Percentiles rank a stretch among this genome's conserved stretches.
Conservation (phyloP, 2,888 invertebrate genomes). For the Chirona hameri region DNA sequence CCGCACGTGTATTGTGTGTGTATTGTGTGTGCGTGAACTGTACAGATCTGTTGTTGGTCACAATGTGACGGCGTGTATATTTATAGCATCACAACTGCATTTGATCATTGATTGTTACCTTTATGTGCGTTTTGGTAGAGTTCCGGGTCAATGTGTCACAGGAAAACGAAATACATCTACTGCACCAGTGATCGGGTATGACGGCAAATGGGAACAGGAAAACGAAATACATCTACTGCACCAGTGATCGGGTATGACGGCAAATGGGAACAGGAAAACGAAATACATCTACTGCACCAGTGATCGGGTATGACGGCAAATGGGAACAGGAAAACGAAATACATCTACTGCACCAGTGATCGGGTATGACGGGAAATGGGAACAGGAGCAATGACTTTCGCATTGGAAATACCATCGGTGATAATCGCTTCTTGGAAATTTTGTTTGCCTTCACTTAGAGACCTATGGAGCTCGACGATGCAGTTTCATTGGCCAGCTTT, state of each 20-base stretch:
- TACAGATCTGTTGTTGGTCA: neutral
- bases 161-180: conserved; percentile 8
- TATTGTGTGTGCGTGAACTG: neutral
- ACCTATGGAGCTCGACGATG: too few species aligned
- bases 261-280: neutral
- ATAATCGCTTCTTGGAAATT: too few species aligned
- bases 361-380: neutral
- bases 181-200: neutral
- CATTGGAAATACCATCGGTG: neutral
- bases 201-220: neutral
- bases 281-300: conserved; percentile 23
- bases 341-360: conserved; percentile 1
- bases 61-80: neutral
- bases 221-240: conserved; percentile 22
- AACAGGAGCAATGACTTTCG: too few species aligned
- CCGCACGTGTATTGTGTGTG: too few species aligned
- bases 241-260: neutral
- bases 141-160: neutral
- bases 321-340: neutral
- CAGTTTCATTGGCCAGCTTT: too few species aligned
- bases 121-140: neutral
- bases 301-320: neutral
- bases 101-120: neutral
- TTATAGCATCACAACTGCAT: conserved; percentile 10
- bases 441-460: too few species aligned